Base-by-base conservation (phyloP, 1,140 invertebrate genomes). In the Cardiocondyla obscurior region DNA sequence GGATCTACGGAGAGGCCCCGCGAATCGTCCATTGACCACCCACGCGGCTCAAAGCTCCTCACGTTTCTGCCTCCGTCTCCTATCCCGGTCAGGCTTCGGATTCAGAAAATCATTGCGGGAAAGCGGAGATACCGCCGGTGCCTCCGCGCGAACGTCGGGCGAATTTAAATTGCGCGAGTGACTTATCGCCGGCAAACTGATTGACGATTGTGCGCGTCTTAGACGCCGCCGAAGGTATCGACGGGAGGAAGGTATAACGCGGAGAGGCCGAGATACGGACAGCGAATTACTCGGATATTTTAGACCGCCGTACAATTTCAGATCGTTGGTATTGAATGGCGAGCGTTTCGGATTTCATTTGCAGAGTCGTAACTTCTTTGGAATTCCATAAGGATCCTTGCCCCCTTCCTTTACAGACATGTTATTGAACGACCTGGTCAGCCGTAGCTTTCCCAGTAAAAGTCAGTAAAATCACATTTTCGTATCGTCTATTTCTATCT, bases 331-430 rank as follows among this genome's bases (percentile, higher is more conserved):
- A 58, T 28, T 36, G 65, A 36, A 69, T 81, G 55, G 69, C 74
- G 28, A 53, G 19, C 72, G 60, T 85, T 87, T 85, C 60, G 73
- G 87, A 91, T 93, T 93, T 93, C 88, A 92, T 93, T 91, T 87
- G 89, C 65, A 84, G 88, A 77, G 70, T 89, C 90, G 87, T 92
- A 92, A 92, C 90, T 92, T 91, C 89, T 91, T 55, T 85, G 77
- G 77, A 85, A 90, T 90, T 89, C 84, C 85, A 89, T 89, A 84
- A 88, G 83, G 81, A 84, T 46, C 2, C 22, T n/a, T 33, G n/a
- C 33, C 44, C 62, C 16, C 42, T 83, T 60, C 1, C 14, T 7
- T 28, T 22, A 36, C 53, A 25, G 42, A 62, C 16, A 14, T 16
- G 53, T 79, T 81, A 86, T 79, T 81, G 73, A 16, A 36, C 19